phyloP scores from a whole-genome alignment of 2,113 vertebrate species.

The Megaceryle maxima region DNA sequence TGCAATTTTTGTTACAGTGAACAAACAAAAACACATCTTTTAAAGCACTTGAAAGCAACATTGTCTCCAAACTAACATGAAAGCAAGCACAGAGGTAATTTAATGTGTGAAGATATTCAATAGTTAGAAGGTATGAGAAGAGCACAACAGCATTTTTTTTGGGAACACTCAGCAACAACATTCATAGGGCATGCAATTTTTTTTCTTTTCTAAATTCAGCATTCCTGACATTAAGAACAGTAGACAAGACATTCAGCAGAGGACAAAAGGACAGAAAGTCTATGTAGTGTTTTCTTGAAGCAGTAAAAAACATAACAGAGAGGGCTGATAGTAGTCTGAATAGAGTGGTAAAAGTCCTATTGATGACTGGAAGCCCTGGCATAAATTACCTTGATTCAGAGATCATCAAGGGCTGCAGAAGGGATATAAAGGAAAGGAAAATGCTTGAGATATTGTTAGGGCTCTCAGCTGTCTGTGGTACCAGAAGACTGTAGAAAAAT shows the following conservation, averaged over 20 bases:
- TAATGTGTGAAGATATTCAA: background rate
- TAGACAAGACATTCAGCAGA: background rate
- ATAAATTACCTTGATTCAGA: background rate
- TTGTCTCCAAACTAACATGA: background rate
- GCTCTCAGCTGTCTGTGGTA: background rate
- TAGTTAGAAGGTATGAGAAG: background rate
- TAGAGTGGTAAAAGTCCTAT: rapidly evolving
- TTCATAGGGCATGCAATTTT: background rate
- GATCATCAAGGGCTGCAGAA: background rate
- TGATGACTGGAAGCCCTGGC: background rate
- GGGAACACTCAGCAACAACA: background rate
- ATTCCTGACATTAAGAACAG: background rate
- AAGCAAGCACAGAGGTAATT: background rate
- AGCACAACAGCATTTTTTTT: background rate
- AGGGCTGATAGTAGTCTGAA: background rate
- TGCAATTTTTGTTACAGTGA: background rate
- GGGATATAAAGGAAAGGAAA: background rate
- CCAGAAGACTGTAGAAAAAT: background rate
- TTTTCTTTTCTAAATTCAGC: background rate
- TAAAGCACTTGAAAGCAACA: background rate
- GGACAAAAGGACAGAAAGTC: background rate
- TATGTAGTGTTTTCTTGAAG: background rate
- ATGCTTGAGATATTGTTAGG: background rate
- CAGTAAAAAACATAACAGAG: background rate
- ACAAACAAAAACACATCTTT: background rate